Conservation (phyloP, 2,888 invertebrate species). For the Trisateles emortualis region DNA sequence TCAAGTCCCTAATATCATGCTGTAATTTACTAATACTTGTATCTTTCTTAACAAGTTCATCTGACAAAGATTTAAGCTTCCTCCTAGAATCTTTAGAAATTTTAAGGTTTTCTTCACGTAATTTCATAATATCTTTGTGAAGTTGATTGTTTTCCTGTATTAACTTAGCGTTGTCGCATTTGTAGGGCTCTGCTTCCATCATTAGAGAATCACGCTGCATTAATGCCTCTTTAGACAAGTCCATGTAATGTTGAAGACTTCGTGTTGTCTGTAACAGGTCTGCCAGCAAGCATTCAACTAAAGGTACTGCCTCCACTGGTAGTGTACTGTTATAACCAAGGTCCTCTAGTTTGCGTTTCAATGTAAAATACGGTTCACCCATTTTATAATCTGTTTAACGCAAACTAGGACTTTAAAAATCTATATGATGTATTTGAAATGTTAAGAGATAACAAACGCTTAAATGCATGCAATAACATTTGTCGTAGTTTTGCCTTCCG, state of each 20-base stretch:
- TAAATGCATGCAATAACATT: too few relatives aligned
- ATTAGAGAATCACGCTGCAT: constrained; percentile 90
- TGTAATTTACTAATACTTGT: constrained; percentile 73
- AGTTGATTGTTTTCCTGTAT: constrained; percentile 92
- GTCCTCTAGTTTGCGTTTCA: constrained; percentile 91
- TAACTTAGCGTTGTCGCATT: constrained; percentile 92
- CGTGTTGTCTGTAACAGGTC: constrained; percentile 96
- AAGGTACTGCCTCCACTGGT: constrained; percentile 91
- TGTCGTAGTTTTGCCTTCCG: neutral
- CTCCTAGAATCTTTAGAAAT: constrained; percentile 87
- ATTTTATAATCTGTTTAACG: constrained; percentile 50
- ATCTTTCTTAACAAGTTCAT: constrained; percentile 87
- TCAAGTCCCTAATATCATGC: constrained; percentile 76
- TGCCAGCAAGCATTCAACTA: constrained; percentile 93
- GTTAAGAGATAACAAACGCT: too few relatives aligned
- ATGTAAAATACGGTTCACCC: constrained; percentile 78
- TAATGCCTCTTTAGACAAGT: constrained; percentile 89
- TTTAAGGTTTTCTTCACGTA: constrained; percentile 89
- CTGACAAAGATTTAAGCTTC: constrained; percentile 88
- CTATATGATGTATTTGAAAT: neutral
- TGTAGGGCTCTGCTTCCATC: constrained; percentile 92
- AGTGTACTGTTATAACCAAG: constrained; percentile 93
- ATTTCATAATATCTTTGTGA: constrained; percentile 88
- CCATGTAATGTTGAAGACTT: constrained; percentile 94
- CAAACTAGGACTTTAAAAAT: neutral